These are phyloP conservation scores for Neria commutata DNA, from an alignment of 2,888 invertebrate species.

Conservation along the genomic window DNA sequence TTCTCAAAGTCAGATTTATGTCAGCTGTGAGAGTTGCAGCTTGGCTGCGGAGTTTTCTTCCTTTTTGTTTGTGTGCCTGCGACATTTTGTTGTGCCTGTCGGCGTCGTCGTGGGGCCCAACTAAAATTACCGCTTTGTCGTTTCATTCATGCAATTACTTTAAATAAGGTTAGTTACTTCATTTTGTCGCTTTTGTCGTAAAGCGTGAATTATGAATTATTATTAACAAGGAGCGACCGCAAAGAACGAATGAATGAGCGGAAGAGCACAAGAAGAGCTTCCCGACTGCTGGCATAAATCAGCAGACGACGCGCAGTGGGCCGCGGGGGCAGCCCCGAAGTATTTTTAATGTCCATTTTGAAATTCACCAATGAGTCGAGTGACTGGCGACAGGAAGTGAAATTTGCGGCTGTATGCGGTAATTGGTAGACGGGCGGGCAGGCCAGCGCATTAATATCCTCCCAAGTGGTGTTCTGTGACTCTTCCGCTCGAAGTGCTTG, in stretches of 20 bases:
- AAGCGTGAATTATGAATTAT: neutral
- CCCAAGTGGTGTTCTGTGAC: too few relatives aligned
- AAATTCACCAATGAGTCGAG: too few relatives aligned
- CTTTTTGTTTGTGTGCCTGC: neutral
- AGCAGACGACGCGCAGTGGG: neutral
- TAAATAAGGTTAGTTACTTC: neutral
- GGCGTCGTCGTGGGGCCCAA: neutral
- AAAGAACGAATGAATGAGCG: neutral
- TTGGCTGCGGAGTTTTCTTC: neutral
- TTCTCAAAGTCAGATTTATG: constrained; percentile 4
- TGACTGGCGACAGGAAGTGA: too few relatives aligned
- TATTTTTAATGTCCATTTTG: too few relatives aligned
- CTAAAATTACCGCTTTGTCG: neutral
- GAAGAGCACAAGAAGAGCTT: neutral
- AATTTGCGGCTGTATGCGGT: too few relatives aligned
- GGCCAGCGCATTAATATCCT: too few relatives aligned
- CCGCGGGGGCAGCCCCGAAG: too few relatives aligned
- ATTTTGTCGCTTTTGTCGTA: neutral
- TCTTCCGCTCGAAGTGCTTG: too few relatives aligned
- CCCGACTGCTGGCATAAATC: too few relatives aligned
- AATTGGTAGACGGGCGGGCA: too few relatives aligned
- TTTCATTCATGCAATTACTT: neutral
- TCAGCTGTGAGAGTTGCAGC: neutral
- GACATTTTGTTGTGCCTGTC: neutral
- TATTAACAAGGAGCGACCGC: neutral